Evolutionary conservation across 2,797 vertebrate species (phyloP).

Genomic region (Pipistrellus nathusii): DNA sequence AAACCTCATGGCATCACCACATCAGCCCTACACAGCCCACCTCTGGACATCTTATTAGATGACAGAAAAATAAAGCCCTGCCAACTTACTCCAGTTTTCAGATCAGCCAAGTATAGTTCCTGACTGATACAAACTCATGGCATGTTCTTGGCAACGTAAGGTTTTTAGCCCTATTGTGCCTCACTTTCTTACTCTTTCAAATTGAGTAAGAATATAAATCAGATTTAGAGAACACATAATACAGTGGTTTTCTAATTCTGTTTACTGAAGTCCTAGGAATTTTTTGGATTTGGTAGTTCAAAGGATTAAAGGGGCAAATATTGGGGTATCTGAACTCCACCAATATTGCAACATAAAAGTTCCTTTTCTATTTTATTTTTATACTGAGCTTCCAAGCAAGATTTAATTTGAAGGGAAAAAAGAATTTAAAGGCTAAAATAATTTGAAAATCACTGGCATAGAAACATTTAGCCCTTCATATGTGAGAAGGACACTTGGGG

Average conservation of each 20-base stretch:
- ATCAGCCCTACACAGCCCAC: background rate
- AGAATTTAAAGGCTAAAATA: constrained; percentile 42
- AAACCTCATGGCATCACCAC: background rate
- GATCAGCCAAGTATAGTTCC: background rate
- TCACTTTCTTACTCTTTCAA: constrained; percentile 43
- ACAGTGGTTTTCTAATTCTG: background rate
- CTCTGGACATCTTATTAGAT: background rate
- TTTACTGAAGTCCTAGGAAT: background rate
- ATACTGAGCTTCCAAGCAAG: constrained; percentile 21
- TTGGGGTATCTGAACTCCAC: background rate
- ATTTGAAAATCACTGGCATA: constrained; percentile 45
- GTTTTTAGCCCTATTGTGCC: background rate
- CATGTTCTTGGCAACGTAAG: background rate
- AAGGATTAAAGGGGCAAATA: background rate
- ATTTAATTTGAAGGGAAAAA: background rate
- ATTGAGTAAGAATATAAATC: background rate
- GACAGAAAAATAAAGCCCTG: background rate
- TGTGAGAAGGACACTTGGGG: background rate
- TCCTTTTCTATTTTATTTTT: constrained; percentile 42
- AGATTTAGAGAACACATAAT: constrained; percentile 3
- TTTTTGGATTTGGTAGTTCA: background rate
- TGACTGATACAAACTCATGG: background rate
- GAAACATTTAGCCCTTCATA: background rate
- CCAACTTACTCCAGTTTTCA: constrained; percentile 4
- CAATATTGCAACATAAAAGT: constrained; percentile 3